Evolutionary conservation across 2,888 invertebrate species (phyloP), one percentile per base, ranked within the genome.

Genomic region (Acrobasis repandana): DNA sequence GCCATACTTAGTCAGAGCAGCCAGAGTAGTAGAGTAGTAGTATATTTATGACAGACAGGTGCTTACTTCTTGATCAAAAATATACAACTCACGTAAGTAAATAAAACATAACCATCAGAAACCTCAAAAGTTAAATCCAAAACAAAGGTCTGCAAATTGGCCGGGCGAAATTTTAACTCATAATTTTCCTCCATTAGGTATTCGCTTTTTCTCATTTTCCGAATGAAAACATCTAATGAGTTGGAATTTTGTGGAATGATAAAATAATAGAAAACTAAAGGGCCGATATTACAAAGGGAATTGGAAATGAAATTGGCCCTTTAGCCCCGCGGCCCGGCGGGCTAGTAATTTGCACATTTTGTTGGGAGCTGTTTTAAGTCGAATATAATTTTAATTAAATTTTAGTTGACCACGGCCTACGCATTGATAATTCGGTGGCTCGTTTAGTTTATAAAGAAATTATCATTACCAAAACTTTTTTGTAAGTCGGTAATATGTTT

Each of bases 181-280:
- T 33, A 60, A 60, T 60, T 60, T 54, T 47, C 60, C 16, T 47
- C 60, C 60, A 60, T 60, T 54, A 52, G 46, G 51, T 52, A 47
- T 52, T 60, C 51, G 52, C 52, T 60, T 60, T 60, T 60, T 52
- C 60, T 54, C 52, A 60, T 60, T 60, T 60, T 60, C 52, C 60
- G 47, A 60, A 47, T 52, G 60, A 60, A 60, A 52, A 60, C 52
- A 60, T 28, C 52, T 59, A 59, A 59, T 59, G 59, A 59, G 28
- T 46, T 52, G 28, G 46, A 60, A 52, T 60, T 56, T 52, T 47
- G n/a, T 46, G 52, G n/a, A 60, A 60, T 60, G 60, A 60, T 60
- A 54, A 60, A 52, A 60, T 60, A 60, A 60, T 60, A 60, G 51
- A 52, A 52, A 60, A 60, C 60, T 60, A 52, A 52, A 60, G 52